These are phyloP conservation scores for Ceyx cyanopectus DNA, from an alignment of 2,113 vertebrate genomes.

Conservation along the genomic window DNA sequence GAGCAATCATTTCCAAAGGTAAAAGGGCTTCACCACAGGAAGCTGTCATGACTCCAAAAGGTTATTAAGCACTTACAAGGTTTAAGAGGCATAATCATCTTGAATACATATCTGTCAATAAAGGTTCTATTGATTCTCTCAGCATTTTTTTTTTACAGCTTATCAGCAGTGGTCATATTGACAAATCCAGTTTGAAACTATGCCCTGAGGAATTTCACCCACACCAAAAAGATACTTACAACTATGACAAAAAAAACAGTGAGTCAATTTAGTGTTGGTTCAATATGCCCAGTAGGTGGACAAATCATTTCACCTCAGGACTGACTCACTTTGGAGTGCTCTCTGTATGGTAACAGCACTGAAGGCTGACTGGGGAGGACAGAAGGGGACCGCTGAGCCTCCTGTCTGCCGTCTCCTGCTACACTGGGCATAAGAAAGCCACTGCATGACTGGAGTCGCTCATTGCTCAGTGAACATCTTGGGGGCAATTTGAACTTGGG, in stretches of 20 bases:
- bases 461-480: neutral
- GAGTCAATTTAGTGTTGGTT: neutral
- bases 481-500: neutral
- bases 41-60: neutral
- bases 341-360: neutral
- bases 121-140: neutral
- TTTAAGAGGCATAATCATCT: neutral
- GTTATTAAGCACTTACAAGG: neutral
- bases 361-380: neutral
- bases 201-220: neutral
- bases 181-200: neutral
- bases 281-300: neutral
- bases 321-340: neutral
- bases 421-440: neutral
- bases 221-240: neutral
- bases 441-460: neutral
- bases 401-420: neutral
- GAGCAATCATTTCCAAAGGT: neutral
- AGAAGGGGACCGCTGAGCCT: neutral
- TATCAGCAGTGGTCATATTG: neutral
- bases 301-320: neutral
- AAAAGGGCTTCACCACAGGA: neutral
- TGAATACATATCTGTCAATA: neutral
- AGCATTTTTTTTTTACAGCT: neutral
- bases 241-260: neutral